Evolutionary conservation across 1,140 invertebrate genomes (phyloP), one percentile per base, ranked within the genome.

Genomic region (Drosophila albomicans): DNA sequence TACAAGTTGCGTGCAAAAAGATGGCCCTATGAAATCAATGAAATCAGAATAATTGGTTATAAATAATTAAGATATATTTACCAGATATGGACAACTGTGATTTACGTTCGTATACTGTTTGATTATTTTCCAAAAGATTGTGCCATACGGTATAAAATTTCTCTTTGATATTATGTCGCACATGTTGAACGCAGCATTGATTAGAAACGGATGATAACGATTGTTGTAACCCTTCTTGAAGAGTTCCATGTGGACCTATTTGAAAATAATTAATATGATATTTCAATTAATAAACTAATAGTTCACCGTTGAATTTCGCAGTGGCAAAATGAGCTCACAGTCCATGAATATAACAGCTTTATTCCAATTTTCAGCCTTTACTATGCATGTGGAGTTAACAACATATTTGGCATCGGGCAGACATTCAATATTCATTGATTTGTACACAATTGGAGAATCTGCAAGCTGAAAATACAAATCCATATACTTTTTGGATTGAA

Each of bases 291-390:
- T 20, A 1, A 7, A 1, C 1, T 3, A 15, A 35, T 16, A 8
- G 1, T 58, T 65, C 51, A 79, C 77, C 10, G 74, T 35, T 15
- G 46, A 8, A 68, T 79, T 79, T 1, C n/a, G 51, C 8, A 78
- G 1, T 6, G 75, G 61, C n/a, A 32, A 1, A 1, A 67, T 16
- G 4, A 79, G 15, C 54, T 79, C 57, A 15, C 67, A 48, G 8
- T 79, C 76, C 72, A 75, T 63, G 3, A 57, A n/a, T 2, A 59
- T 25, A 0, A 62, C 38, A 3, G 72, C 61, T 8, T 62, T 71
- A 7, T 79, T 70, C 76, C 73, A 75, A 13, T 61, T 71, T 16
- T 51, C 13, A 1, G 76, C 72, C 43, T 79, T 79, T 1, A 79
- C 0, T 10, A 1, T 6, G n/a, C 76, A 79, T 0, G 52, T 46